Evolutionary conservation across 1,140 invertebrate genomes (phyloP).

Genomic region (Cylas formicarius): DNA sequence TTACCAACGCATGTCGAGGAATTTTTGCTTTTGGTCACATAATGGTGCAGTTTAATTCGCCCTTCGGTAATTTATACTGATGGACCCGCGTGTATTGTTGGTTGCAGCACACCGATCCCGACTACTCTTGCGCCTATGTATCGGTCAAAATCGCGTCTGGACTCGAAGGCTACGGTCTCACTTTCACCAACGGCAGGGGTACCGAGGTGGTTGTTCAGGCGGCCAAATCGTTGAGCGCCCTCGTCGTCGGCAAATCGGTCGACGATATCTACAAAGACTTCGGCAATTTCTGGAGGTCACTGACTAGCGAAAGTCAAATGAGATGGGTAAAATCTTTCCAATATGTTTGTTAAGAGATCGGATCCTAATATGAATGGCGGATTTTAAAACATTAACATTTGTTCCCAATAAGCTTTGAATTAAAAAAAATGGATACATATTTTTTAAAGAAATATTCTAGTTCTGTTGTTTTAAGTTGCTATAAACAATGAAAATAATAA

Average conservation of each 20-base stretch:
- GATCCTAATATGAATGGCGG: too few relatives aligned
- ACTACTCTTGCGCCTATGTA: constrained; percentile 88
- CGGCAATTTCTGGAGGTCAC: constrained; percentile 64
- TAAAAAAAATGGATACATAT: too few relatives aligned
- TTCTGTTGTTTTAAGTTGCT: too few relatives aligned
- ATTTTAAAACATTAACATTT: background rate
- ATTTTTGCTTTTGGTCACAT: too few relatives aligned
- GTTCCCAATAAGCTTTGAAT: background rate
- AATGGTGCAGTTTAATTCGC: too few relatives aligned
- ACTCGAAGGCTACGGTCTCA: constrained; percentile 67
- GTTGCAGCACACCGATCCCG: constrained; percentile 73
- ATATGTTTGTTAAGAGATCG: too few relatives aligned
- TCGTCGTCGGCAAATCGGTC: constrained; percentile 59
- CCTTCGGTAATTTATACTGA: too few relatives aligned
- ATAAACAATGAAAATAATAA: too few relatives aligned
- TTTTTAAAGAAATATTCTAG: too few relatives aligned
- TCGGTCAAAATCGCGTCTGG: constrained; percentile 58
- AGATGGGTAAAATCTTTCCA: too few relatives aligned
- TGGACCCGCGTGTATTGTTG: too few relatives aligned
- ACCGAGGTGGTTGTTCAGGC: constrained; percentile 77
- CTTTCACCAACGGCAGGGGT: constrained; percentile 79
- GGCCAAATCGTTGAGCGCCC: constrained; percentile 57
- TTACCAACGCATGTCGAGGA: too few relatives aligned
- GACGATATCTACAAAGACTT: constrained; percentile 71
- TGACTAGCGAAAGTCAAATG: constrained; percentile 82